A percentile compares a stretch with the other conserved stretches of the same genome.
Conservation (phyloP, 1,140 invertebrate genomes). For the Drosophila truncata region DNA sequence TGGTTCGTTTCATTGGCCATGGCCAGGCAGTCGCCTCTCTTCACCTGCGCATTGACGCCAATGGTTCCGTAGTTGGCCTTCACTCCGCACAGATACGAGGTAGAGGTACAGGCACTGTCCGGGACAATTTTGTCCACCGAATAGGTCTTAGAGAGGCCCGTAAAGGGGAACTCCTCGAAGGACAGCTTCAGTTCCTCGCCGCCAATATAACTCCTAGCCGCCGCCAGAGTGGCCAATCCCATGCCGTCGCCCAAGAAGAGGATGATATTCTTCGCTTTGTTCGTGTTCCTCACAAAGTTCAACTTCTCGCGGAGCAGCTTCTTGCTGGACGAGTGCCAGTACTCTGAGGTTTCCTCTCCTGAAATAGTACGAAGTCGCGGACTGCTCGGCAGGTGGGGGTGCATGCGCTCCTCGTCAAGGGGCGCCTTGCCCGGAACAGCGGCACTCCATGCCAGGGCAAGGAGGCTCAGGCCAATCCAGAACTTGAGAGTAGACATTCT, state of each 20-base stretch:
- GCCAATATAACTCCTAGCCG: conserved; percentile 88
- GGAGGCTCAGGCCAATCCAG: conserved; percentile 35
- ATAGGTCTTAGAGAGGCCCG: conserved; percentile 93
- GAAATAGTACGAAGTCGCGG: background rate
- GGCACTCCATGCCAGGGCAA: conserved; percentile 29
- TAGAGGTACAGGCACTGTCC: conserved; percentile 91
- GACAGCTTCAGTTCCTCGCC: conserved; percentile 90
- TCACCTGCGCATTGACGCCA: conserved; percentile 90
- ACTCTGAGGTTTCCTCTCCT: conserved; percentile 73
- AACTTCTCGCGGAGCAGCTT: conserved; percentile 65
- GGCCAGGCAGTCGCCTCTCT: conserved; percentile 87
- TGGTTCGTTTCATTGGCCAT: conserved; percentile 87
- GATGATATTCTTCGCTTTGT: conserved; percentile 90
- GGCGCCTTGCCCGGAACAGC: conserved; percentile 46
- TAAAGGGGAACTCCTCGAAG: conserved; percentile 92
- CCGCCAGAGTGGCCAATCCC: conserved; percentile 91
- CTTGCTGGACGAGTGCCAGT: conserved; percentile 81
- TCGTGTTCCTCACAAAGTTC: conserved; percentile 82
- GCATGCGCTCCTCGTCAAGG: conserved; percentile 56
- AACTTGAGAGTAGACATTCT: conserved; percentile 49
- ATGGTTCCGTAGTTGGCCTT: conserved; percentile 93
- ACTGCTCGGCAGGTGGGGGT: conserved; percentile 53
- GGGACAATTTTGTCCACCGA: conserved; percentile 92
- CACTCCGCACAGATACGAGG: conserved; percentile 93
- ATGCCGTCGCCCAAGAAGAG: conserved; percentile 94